Base-by-base conservation (phyloP, 2,113 vertebrate genomes). In the Percina caprodes region DNA sequence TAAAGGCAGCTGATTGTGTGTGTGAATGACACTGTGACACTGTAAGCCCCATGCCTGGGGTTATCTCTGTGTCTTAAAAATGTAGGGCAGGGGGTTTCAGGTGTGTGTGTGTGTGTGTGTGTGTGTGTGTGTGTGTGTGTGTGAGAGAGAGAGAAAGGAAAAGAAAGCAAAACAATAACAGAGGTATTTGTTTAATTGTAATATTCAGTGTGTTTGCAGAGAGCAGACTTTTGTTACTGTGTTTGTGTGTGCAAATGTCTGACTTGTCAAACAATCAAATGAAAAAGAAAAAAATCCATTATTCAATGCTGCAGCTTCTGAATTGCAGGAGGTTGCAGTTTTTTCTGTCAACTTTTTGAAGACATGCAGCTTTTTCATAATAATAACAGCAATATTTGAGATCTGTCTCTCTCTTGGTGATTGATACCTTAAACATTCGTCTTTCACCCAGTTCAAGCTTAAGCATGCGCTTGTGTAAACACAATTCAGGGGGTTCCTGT, bases 1-100 rank as follows among this genome's bases (percentile, higher is more conserved):
- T 74, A 66, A 88, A 83, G 67, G 62, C 45, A 62, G 59, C 48
- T 77, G 42, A 58, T 76, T 80, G 79, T 85, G 70, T 76, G 52
- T 70, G 79, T 56, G 79, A 65, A 46, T 81, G 82, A 84, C 70
- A 18, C 3, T 0, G 42, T 74, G 74, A 82, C 60, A 69, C 60
- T 49, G 68, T 48, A 67, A 76, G 65, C 46, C 24, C 74, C 18
- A 0, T 0, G 33, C 65, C 74, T 73, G 1, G 5, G 73, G 83
- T 87, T 85, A 77, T 87, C 24, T 49, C 79, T 46, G 60, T 1
- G 13, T 74, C 69, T 71, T 73, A 68, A 63, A 77, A 52, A 85
- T 86, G 78, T 72, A 45, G 74, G 52, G 55, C 59, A 65, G 23
- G 73, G 39, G 78, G 59, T 69, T 79, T 76, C 48, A 74, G 42